A percentile compares a stretch with the other conserved stretches of the same genome.
These are phyloP conservation scores for Tautogolabrus adspersus DNA, from an alignment of 2,113 vertebrate genomes.

Conservation along the genomic window DNA sequence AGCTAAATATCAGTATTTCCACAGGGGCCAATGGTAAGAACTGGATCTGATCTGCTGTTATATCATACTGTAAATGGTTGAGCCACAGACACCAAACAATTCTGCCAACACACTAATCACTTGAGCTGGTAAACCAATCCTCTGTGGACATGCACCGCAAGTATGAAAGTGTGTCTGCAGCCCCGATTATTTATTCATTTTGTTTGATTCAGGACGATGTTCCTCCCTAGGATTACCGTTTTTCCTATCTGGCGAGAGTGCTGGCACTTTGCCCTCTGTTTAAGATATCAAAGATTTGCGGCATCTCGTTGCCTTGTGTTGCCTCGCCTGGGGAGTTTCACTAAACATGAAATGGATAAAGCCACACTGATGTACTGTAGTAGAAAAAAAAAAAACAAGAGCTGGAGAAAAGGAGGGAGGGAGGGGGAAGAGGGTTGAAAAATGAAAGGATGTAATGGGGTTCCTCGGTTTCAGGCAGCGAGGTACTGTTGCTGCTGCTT, in stretches of 20 bases:
- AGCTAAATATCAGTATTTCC: constrained; percentile 47
- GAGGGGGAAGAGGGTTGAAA: constrained; percentile 42
- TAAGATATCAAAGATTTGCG: constrained; percentile 86
- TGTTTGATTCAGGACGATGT: constrained; percentile 85
- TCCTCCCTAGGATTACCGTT: constrained; percentile 80
- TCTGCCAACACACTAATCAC: constrained; percentile 81
- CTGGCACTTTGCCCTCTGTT: constrained; percentile 84
- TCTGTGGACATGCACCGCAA: constrained; percentile 80
- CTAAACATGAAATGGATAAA: constrained; percentile 84
- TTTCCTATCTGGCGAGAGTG: constrained; percentile 76
- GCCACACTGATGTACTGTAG: constrained; percentile 68
- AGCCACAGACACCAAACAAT: constrained; percentile 80
- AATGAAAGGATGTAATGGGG: constrained; percentile 75
- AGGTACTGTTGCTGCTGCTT: constrained; percentile 49
- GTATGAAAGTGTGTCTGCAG: constrained; percentile 83
- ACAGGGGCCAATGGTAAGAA: constrained; percentile 49
- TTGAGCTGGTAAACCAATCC: constrained; percentile 82
- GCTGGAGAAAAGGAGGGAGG: background rate
- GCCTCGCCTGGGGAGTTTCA: constrained; percentile 81
- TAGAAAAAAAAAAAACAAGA: constrained; percentile 12
- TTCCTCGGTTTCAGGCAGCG: constrained; percentile 71
- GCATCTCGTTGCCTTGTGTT: constrained; percentile 76
- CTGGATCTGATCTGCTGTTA: constrained; percentile 72
- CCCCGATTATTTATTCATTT: constrained; percentile 87
- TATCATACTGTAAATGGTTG: constrained; percentile 79